Conservation (phyloP, 1,140 invertebrate genomes). For the Matsumurasca onukii region DNA sequence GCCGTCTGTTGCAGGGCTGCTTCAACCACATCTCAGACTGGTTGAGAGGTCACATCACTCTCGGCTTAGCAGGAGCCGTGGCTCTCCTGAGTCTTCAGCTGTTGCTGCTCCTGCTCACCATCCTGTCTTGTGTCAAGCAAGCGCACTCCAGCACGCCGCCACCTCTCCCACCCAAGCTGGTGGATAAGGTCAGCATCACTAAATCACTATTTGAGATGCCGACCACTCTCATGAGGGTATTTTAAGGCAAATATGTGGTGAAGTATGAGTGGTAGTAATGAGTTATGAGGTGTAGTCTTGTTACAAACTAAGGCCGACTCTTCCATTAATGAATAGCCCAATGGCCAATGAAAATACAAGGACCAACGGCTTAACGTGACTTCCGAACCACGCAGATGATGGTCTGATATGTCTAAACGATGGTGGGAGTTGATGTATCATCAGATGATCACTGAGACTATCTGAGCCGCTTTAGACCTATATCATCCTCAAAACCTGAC, state of each 20-base stretch:
- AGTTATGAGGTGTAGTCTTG: not conserved
- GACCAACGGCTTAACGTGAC: too few species aligned
- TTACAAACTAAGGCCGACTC: not conserved
- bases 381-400: too few species aligned
- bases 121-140: conserved; percentile 57
- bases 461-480: too few species aligned
- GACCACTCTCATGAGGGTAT: not conserved
- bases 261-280: not conserved
- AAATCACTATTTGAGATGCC: not conserved
- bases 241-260: not conserved
- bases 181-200: conserved; percentile 1
- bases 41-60: conserved; percentile 72
- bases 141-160: not conserved
- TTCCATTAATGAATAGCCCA: too few species aligned
- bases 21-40: conserved; percentile 68
- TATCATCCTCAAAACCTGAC: too few species aligned
- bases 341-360: too few species aligned
- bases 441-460: too few species aligned
- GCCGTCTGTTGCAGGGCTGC: conserved; percentile 66
- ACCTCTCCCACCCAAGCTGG: conserved; percentile 7
- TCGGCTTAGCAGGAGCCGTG: conserved; percentile 66
- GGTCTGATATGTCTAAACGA: too few species aligned
- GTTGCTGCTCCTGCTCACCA: conserved; percentile 63
- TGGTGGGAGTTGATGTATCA: too few species aligned
- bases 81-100: conserved; percentile 67